Base-by-base conservation (phyloP, 2,113 vertebrate genomes). In the Cryptoleucopteryx plumbea region DNA sequence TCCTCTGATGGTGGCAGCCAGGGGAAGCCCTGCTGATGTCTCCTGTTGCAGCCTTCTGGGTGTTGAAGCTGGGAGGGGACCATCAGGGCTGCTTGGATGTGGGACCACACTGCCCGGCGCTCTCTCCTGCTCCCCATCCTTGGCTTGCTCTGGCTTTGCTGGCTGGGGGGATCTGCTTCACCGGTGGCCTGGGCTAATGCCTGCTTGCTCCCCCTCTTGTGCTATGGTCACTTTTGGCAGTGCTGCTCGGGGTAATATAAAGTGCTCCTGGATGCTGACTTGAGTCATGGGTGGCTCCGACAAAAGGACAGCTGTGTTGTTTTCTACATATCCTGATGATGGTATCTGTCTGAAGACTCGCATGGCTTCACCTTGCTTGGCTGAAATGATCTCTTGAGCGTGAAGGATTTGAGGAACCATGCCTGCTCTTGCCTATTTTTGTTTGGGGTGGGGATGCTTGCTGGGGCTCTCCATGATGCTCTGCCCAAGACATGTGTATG, bases 391-490 rank as follows among this genome's bases (percentile, higher is more conserved):
- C 56, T 66, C 23, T 29, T 55, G 56, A 36, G 36, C 3, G 1
- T 45, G 61, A 75, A 91, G 68, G 52, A n/a, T 78, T 63, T 94
- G 77, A 74, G 66, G 56, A 71, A 22, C 34, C 2, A 0, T 70
- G 77, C 10, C 42, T 0, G 0, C n/a, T 65, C 21, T 22, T 86
- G 31, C 36, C 10, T 80, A 0, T 31, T 75, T 83, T 73, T 52
- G 4, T 67, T 88, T 58, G 48, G 15, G 4, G 17, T 82, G 32
- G 26, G 8, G 7, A 6, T 81, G 73, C n/a, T 73, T 32, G 5
- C 21, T 84, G 77, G 38, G 77, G 7, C n/a, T 67, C 55, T 82
- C n/a, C n/a, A 2, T 1, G 0, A 14, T 38, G 45, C 38, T 48
- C 18, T 73, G 34, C 59, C 22, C 0, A 2, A 27, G 52, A 27